Evolutionary conservation across 2,888 invertebrate genomes (phyloP).

Genomic region (Ochlodes sylvanus): DNA sequence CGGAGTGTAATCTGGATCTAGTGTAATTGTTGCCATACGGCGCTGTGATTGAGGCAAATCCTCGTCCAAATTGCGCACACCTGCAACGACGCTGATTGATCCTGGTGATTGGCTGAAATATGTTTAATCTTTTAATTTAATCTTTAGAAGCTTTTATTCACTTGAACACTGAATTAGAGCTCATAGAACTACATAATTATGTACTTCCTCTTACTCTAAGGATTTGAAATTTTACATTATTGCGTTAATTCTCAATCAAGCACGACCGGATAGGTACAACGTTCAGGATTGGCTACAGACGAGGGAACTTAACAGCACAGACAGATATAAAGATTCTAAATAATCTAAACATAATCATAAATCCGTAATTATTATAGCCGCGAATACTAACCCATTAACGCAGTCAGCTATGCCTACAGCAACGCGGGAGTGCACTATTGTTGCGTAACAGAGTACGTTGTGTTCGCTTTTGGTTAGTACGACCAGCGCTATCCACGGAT

Average conservation of each 20-base stretch:
- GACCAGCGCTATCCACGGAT: conserved; percentile 71
- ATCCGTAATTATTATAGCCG: no score
- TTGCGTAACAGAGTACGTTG: conserved; percentile 69
- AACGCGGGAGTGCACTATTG: conserved; percentile 70
- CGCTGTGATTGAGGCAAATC: conserved; percentile 54
- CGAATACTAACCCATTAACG: conserved; percentile 56
- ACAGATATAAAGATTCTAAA: no score
- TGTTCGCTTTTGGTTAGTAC: conserved; percentile 62
- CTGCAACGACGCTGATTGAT: conserved; percentile 63
- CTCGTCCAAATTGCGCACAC: conserved; percentile 65
- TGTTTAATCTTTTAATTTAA: background rate
- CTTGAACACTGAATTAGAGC: no score
- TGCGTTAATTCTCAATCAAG: no score
- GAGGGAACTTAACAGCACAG: no score
- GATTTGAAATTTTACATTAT: no score
- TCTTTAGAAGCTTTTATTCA: background rate
- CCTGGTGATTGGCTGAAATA: conserved; percentile 54
- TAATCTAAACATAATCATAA: no score
- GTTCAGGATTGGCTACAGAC: no score
- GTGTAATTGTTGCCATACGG: conserved; percentile 56
- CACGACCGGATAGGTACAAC: no score
- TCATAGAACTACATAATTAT: no score
- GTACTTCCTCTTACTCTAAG: no score
- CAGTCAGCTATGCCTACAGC: conserved; percentile 72
- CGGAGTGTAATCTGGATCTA: conserved; percentile 61